Evolutionary conservation across 2,888 invertebrate genomes (phyloP), one percentile per base, ranked within the genome.

Genomic region (Rhyacophila evoluta): DNA sequence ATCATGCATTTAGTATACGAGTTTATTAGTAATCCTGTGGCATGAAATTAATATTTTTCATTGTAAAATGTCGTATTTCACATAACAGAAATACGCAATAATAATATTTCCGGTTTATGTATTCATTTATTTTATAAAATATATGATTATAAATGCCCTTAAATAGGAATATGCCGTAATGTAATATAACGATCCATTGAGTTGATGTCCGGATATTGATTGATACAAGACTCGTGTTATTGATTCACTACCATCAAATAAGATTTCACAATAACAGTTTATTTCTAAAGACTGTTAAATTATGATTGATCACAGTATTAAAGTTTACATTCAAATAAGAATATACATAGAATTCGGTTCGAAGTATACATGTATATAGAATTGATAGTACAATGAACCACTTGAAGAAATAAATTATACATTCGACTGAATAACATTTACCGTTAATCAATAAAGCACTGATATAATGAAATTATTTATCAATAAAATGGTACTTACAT

Each of bases 221-320:
- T 25, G 55, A 55, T 55, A 55, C 25, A 25, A 25, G 25, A 55
- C 19, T 12, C 10, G 55, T 19, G 25, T 55, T 55, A 55, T 55
- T 55, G 55, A 55, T 55, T 55, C 19, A 55, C 55, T 55, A 19
- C 55, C 10, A 25, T 55, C 55, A 55, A 55, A 19, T 41, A 15
- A 41, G 15, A 77, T 77, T 77, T 77, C 67, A 72, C 77, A 72
- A 72, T 72, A 72, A 77, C 77, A 39, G 55, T 39, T 27, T 41
- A 41, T 33, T 72, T 72, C 77, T 68, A 41, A 77, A 77, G 71
- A 37, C 37, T 15, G 37, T 36, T 69, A 71, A 71, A 72, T 72
- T 41, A 25, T 71, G 77, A 77, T 77, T 77, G 29, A 77, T 77
- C 11, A 38, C 37, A 28, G 55, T 38, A 37, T n/a, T 37, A 25